These are phyloP conservation scores for Drosophila lutescens DNA, from an alignment of 2,888 invertebrate species.

Conservation along the genomic window DNA sequence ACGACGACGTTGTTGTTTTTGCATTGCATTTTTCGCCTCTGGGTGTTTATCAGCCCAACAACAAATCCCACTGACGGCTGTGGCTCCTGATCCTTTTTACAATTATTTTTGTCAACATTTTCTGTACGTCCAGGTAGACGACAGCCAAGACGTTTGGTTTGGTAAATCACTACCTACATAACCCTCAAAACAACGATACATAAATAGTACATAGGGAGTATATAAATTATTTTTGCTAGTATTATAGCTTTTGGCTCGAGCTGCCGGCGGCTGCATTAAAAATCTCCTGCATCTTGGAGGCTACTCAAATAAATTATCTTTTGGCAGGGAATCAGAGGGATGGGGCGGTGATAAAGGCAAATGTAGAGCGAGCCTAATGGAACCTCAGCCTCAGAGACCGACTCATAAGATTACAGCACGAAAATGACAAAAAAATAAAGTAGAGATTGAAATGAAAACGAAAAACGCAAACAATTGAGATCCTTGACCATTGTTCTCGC, in stretches of 20 bases:
- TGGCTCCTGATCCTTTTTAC: constrained; percentile 67
- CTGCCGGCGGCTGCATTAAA: constrained; percentile 49
- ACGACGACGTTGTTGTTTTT: constrained; percentile 54
- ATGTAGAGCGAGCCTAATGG: constrained; percentile 61
- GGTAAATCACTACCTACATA: constrained; percentile 63
- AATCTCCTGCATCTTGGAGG: constrained; percentile 22
- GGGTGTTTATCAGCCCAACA: constrained; percentile 57
- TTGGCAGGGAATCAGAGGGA: constrained; percentile 25
- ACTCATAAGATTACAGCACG: constrained; percentile 28
- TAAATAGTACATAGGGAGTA: constrained; percentile 3
- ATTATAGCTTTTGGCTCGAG: constrained; percentile 58
- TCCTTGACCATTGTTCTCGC: constrained; percentile 43
- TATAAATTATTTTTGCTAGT: constrained; percentile 18
- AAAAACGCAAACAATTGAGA: constrained; percentile 21
- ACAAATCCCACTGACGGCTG: constrained; percentile 57
- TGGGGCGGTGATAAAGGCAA: constrained; percentile 59
- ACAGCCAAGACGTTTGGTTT: constrained; percentile 1
- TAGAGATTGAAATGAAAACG: neutral
- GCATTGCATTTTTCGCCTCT: constrained; percentile 58
- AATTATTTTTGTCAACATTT: constrained; percentile 75
- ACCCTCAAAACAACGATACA: constrained; percentile 4
- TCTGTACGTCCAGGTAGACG: constrained; percentile 59
- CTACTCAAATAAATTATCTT: constrained; percentile 55
- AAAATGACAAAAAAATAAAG: constrained; percentile 4
- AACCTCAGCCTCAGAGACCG: constrained; percentile 16